phyloP scores from a whole-genome alignment of 2,797 vertebrate species.

The Sparidentex hasta region DNA sequence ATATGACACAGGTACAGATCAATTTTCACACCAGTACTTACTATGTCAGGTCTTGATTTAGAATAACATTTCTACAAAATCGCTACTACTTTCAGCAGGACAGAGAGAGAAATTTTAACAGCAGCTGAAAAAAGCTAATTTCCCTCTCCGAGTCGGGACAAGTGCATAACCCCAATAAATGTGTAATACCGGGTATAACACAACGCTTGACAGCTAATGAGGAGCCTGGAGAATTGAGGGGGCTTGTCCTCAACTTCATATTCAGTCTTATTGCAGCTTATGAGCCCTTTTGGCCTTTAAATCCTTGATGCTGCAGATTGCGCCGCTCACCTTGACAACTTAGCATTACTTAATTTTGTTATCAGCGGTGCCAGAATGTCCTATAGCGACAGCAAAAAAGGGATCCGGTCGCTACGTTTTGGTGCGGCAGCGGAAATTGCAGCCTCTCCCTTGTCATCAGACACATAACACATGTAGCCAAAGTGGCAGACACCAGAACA shows the following conservation, averaged over 20 bases:
- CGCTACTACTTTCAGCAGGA: neutral
- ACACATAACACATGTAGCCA: neutral
- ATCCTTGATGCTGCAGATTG: slow-evolving; percentile 53
- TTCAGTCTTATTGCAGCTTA: slow-evolving; percentile 46
- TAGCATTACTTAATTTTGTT: slow-evolving; percentile 34
- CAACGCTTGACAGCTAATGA: slow-evolving; percentile 51
- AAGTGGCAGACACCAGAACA: slow-evolving; percentile 5
- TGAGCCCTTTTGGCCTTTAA: slow-evolving; percentile 64
- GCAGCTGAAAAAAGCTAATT: slow-evolving; percentile 8
- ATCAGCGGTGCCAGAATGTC: slow-evolving; percentile 21
- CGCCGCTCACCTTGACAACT: slow-evolving; percentile 32
- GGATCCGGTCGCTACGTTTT: neutral
- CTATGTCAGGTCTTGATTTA: neutral
- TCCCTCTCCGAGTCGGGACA: slow-evolving; percentile 14
- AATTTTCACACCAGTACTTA: neutral
- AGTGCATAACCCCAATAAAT: slow-evolving; percentile 43
- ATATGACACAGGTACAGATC: neutral
- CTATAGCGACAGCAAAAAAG: neutral
- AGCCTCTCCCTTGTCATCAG: neutral
- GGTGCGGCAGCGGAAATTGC: neutral
- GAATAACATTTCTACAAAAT: neutral
- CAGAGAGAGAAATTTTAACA: neutral
- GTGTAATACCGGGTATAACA: slow-evolving; percentile 44
- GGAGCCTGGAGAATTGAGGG: slow-evolving; percentile 51
- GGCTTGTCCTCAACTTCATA: slow-evolving; percentile 32